Evolutionary conservation across 1,140 invertebrate species (phyloP).

Genomic region (Heliconius eleuchia): DNA sequence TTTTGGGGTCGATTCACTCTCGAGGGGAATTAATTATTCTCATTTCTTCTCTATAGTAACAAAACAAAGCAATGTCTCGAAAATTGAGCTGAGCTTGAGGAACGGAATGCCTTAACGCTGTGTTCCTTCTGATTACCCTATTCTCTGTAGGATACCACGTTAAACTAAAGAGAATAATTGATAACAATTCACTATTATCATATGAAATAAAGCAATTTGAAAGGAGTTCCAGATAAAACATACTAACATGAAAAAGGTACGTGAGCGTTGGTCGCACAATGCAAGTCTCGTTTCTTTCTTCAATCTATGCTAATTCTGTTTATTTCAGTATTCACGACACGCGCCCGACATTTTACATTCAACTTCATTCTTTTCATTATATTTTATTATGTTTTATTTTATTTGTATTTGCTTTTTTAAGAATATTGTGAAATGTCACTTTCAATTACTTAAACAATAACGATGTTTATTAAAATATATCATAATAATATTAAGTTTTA

Average conservation of each 20-base stretch:
- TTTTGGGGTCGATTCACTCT: background rate
- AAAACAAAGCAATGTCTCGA: background rate
- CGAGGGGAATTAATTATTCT: background rate
- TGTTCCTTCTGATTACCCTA: background rate
- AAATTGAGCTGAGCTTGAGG: no score
- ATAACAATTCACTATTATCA: background rate
- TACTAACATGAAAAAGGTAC: background rate
- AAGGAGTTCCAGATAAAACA: background rate
- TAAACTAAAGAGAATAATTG: background rate
- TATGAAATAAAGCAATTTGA: conserved; percentile 7
- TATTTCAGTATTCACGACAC: conserved; percentile 21
- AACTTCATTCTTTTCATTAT: conserved; percentile 9
- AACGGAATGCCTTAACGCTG: background rate
- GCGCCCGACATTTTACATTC: conserved; percentile 8
- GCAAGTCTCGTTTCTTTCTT: conserved; percentile 2
- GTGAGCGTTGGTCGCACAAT: background rate
- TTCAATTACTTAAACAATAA: no score
- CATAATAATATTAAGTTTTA: no score
- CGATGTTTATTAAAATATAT: no score
- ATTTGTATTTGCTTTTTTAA: background rate
- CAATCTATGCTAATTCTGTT: conserved; percentile 9
- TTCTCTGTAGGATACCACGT: background rate
- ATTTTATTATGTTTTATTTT: background rate
- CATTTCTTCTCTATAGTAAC: background rate
- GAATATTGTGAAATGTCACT: background rate